Percentiles rank a stretch among this genome's conserved stretches.
Evolutionary conservation across 2,888 invertebrate genomes (phyloP).

Genomic region (Lithophane socia): DNA sequence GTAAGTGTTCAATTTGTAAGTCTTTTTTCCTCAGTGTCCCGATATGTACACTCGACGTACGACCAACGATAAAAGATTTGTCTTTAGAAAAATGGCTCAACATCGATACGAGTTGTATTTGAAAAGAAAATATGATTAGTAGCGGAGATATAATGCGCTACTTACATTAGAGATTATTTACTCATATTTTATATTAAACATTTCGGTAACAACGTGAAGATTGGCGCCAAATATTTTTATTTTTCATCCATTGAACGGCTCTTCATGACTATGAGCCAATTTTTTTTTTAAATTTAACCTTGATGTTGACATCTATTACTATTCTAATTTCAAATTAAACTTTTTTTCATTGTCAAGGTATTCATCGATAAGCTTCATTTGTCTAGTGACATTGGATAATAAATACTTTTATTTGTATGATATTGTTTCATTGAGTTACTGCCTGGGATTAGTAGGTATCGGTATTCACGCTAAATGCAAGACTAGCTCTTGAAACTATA

Average conservation of each 20-base stretch:
- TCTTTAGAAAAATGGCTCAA: background rate
- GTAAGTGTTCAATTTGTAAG: too few species aligned
- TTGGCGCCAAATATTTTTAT: constrained; percentile 25
- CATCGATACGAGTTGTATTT: too few species aligned
- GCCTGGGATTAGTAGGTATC: background rate
- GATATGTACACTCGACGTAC: too few species aligned
- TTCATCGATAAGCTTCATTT: constrained; percentile 48
- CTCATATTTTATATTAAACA: background rate
- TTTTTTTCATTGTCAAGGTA: constrained; percentile 48
- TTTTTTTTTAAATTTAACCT: constrained; percentile 57
- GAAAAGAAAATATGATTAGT: background rate
- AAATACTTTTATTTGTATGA: constrained; percentile 2
- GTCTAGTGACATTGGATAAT: constrained; percentile 16
- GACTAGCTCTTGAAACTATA: constrained; percentile 20
- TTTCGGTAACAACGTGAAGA: constrained; percentile 3
- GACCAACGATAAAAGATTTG: too few species aligned
- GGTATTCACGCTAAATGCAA: constrained; percentile 16
- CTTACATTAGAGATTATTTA: background rate
- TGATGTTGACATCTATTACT: constrained; percentile 48
- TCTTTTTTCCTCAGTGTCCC: too few species aligned
- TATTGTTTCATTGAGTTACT: constrained; percentile 17
- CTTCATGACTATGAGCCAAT: constrained; percentile 27
- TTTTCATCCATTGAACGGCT: constrained; percentile 24
- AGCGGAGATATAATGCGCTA: background rate
- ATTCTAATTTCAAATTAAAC: constrained; percentile 46